A percentile compares a stretch with the other conserved stretches of the same genome.
Conservation (phyloP, 2,797 vertebrate genomes). For the Hydrolagus colliei region DNA sequence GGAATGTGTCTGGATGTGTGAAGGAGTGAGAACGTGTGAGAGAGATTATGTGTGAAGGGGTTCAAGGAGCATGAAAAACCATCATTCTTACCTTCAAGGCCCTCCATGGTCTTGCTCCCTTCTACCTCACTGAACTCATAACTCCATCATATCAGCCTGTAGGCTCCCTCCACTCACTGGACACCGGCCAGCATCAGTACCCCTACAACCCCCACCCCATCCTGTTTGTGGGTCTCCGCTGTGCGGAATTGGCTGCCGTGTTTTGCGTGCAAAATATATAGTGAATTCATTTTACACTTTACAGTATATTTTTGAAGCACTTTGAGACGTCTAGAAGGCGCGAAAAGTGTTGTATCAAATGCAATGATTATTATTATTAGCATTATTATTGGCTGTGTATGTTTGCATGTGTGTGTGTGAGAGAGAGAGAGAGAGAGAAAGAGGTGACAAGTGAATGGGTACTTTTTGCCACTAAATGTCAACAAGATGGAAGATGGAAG, state of each 20-base stretch:
- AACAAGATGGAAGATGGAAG: too few relatives aligned
- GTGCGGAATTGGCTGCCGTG: too few relatives aligned
- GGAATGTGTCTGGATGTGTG: background rate
- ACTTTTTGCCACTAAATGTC: too few relatives aligned
- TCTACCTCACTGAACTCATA: too few relatives aligned
- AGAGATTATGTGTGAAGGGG: background rate
- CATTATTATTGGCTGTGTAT: background rate
- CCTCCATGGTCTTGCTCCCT: too few relatives aligned
- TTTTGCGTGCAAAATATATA: too few relatives aligned
- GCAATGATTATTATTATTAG: too few relatives aligned
- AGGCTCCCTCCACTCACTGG: background rate
- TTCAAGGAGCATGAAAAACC: background rate
- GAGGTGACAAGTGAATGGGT: too few relatives aligned
- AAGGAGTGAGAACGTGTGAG: background rate
- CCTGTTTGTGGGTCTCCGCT: background rate
- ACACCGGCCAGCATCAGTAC: background rate
- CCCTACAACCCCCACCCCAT: background rate
- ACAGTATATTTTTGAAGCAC: too few relatives aligned
- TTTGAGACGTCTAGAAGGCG: too few relatives aligned
- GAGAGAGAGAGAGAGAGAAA: background rate
- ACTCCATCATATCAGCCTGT: background rate
- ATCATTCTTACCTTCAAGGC: background rate
- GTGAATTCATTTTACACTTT: too few relatives aligned
- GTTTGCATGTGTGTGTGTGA: background rate
- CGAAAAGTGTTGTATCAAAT: too few relatives aligned